phyloP scores from a whole-genome alignment of 2,113 vertebrate species.

The Sylvietta virens region DNA sequence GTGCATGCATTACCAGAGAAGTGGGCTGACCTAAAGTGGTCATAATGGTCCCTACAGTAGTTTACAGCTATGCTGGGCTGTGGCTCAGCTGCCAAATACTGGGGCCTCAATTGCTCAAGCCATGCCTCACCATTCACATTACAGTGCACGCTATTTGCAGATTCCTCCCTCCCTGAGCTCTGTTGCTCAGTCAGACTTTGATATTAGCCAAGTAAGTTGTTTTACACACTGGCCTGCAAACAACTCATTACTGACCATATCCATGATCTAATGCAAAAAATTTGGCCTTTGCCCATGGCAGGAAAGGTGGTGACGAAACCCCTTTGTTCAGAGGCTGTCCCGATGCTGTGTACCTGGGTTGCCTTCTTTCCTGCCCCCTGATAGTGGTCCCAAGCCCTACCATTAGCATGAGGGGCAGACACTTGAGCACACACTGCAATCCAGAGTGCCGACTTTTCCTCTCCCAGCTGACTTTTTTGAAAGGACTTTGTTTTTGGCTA shows the following conservation, averaged over 20 bases:
- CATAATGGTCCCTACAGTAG: accelerated
- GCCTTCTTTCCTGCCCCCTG: not conserved
- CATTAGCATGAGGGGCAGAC: slow-evolving; percentile 31
- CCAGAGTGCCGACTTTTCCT: not conserved
- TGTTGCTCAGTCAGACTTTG: not conserved
- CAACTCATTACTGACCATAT: not conserved
- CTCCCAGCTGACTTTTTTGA: not conserved
- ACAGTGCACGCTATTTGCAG: not conserved
- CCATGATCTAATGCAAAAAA: not conserved
- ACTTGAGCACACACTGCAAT: not conserved
- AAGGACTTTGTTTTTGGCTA: not conserved
- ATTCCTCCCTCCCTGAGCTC: not conserved
- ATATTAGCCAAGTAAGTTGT: not conserved
- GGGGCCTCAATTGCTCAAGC: not conserved
- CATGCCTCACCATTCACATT: not conserved
- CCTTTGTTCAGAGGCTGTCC: not conserved
- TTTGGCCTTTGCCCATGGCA: not conserved
- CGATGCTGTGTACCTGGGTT: accelerated
- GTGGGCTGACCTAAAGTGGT: not conserved
- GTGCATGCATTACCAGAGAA: not conserved
- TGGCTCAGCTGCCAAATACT: not conserved
- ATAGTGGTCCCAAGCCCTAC: not conserved
- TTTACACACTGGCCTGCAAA: not conserved
- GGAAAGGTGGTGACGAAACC: not conserved
- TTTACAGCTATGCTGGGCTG: not conserved